phyloP scores from a whole-genome alignment of 2,888 invertebrate species.

The Cheilosia impressa region DNA sequence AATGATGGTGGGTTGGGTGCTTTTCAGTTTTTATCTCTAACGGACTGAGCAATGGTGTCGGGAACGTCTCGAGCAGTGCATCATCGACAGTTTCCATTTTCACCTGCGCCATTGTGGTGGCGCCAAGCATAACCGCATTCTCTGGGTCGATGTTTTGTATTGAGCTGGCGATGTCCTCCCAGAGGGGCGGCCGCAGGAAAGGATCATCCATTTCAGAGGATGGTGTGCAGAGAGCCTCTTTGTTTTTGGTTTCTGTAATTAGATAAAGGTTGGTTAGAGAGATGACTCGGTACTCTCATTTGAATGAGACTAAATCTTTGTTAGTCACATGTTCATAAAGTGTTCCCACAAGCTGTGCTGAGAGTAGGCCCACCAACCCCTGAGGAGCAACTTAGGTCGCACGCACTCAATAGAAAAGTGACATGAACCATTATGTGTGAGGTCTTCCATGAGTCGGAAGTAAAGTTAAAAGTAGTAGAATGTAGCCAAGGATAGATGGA shows the following conservation, averaged over 20 bases:
- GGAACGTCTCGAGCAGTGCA: conserved; percentile 86
- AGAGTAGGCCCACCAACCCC: no score
- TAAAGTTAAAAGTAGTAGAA: no score
- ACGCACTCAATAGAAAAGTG: no score
- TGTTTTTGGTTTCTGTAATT: conserved; percentile 82
- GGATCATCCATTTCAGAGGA: conserved; percentile 88
- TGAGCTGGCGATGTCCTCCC: conserved; percentile 96
- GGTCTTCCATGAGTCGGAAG: no score
- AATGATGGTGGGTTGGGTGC: conserved; percentile 80
- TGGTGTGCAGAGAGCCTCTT: conserved; percentile 82
- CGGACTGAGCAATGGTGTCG: conserved; percentile 90
- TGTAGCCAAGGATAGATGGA: no score
- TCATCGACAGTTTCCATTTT: conserved; percentile 91
- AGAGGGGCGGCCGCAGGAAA: conserved; percentile 93
- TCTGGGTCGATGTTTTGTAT: conserved; percentile 95
- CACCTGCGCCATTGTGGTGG: conserved; percentile 86
- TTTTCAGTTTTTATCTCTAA: conserved; percentile 92
- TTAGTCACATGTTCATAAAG: no score
- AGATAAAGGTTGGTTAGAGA: neutral
- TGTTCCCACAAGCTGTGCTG: no score
- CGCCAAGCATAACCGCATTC: conserved; percentile 93
- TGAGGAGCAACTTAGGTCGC: no score
- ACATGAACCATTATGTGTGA: no score
- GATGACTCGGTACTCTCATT: no score
- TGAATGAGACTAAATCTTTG: no score